Evolutionary conservation across 2,888 invertebrate species (phyloP), one percentile per base, ranked within the genome.

Genomic region (Drosophila falleni): DNA sequence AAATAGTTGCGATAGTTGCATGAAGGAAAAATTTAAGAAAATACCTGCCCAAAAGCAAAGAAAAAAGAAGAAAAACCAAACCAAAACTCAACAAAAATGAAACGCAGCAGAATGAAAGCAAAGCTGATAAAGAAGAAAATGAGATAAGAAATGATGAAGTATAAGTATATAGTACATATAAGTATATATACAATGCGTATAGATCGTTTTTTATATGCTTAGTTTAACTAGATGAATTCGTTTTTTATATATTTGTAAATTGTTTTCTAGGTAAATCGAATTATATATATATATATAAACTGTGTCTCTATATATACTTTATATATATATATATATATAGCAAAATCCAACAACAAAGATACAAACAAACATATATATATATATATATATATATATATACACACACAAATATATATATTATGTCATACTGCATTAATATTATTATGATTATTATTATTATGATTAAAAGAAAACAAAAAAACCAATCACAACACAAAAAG

Each of bases 251-350:
- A 86, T 87, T 86, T 87, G 87, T 88, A 86, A 86, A 87, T 87
- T 87, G 87, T 87, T 87, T 87, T 90, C 79, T 91, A 91, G 91
- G 82, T 91, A 91, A 91, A 91, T 90, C 89, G 87, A 91, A 88
- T 91, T 91, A 90, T 88, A 90, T 81, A 71, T 51, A 71, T 51
- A 73, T 71, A 72, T 69, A 78, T 61, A 16, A 37, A 62, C 33
- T 42, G 56, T 46, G 26, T 47, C 26, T 47, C 46, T 47, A 37
- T 61, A 62, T 44, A 58, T 44, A 67, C 16, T 19, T 42, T 31
- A 44, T 37, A 56, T 59, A 63, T 49, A 51, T 50, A 23, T 55
- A 29, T 29, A 29, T 46, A 49, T 13, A 37, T 44, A 46, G 19
- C 16, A 26, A 55, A 23, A 23, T n/a, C 26, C 44, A 26, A 56